Percentiles rank a stretch among this genome's conserved stretches.
Conservation (phyloP, 35 echinoderm and acorn worm species). For the Lytechinus pictus region DNA sequence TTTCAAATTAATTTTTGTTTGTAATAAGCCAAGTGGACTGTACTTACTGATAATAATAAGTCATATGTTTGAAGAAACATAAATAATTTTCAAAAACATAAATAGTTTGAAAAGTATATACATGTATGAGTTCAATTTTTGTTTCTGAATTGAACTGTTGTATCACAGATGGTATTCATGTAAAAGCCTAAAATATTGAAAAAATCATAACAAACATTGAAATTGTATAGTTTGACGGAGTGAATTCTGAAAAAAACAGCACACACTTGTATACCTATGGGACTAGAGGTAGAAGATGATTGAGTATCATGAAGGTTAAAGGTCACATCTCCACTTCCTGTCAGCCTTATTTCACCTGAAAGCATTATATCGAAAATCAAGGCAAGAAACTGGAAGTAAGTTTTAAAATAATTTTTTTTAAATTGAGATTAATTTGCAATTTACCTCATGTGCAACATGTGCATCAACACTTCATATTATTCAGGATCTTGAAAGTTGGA, state of each 20-base stretch:
- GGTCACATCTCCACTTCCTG: slow-evolving; percentile 31
- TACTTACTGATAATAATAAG: too few species aligned
- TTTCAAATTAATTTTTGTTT: too few species aligned
- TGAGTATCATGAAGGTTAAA: background rate
- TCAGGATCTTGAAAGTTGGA: background rate
- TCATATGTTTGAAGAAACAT: too few species aligned
- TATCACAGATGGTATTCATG: background rate
- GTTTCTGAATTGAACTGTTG: background rate
- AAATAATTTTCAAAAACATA: too few species aligned
- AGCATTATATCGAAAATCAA: background rate
- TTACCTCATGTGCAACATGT: background rate
- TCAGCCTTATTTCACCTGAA: slow-evolving; percentile 8
- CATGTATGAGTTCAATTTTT: too few species aligned
- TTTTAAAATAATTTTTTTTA: background rate
- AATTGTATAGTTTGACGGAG: background rate
- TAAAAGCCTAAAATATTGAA: background rate
- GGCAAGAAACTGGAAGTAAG: background rate
- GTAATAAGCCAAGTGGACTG: too few species aligned
- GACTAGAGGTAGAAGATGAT: background rate
- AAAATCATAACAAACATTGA: background rate
- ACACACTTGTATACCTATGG: background rate
- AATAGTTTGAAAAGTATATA: too few species aligned
- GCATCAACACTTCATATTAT: background rate
- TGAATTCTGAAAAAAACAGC: background rate
- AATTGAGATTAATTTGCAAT: background rate